Evolutionary conservation across 2,888 invertebrate genomes (phyloP).

Genomic region (Willowsia nigromaculata): DNA sequence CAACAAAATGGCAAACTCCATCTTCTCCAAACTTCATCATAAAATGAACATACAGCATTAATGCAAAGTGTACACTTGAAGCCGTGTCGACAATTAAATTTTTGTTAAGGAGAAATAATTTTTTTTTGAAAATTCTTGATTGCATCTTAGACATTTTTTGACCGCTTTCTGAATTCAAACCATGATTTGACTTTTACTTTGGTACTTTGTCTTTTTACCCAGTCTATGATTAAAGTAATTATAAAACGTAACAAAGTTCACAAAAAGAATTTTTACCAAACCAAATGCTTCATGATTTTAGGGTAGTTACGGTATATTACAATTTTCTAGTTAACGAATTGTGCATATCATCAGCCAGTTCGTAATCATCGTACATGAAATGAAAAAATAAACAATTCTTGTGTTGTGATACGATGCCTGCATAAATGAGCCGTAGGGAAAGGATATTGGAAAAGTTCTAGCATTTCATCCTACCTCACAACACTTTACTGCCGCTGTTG

Average conservation of each 20-base stretch:
- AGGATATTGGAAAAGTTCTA: slow-evolving; percentile 63
- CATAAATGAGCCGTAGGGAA: slow-evolving; percentile 27
- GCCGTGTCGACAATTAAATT: too few species aligned
- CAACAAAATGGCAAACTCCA: not conserved
- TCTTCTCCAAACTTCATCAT: too few species aligned
- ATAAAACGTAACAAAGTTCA: not conserved
- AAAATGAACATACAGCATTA: too few species aligned
- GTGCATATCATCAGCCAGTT: not conserved
- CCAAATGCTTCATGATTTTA: not conserved
- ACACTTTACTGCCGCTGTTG: not conserved
- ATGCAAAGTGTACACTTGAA: too few species aligned
- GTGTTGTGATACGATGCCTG: not conserved
- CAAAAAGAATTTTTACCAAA: not conserved
- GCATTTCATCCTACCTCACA: not conserved
- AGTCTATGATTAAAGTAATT: slow-evolving; percentile 22
- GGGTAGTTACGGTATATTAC: not conserved
- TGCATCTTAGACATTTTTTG: too few species aligned
- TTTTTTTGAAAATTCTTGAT: too few species aligned
- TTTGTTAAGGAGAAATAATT: too few species aligned
- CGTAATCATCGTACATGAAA: slow-evolving; percentile 20
- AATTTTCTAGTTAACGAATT: not conserved
- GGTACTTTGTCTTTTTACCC: not conserved
- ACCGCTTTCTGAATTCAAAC: not conserved
- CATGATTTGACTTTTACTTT: not conserved
- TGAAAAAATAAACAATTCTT: slow-evolving; percentile 18